A percentile compares a stretch with the other conserved stretches of the same genome.
phyloP scores from a whole-genome alignment of 2,888 invertebrate genomes.

The Cancer borealis region DNA sequence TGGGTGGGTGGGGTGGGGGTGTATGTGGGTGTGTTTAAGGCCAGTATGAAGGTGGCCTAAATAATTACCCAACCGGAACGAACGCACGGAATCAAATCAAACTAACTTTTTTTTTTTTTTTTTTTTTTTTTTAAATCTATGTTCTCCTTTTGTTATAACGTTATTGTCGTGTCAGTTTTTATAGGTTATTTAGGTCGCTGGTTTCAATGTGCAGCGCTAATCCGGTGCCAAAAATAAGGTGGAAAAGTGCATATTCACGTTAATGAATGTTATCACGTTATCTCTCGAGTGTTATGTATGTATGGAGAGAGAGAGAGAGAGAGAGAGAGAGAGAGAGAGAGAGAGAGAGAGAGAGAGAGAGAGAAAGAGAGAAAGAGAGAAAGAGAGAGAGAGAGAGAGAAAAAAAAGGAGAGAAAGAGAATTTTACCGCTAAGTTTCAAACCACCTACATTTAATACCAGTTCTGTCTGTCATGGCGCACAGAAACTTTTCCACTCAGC shows the following conservation, averaged over 20 bases:
- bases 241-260: neutral
- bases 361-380: slow-evolving; percentile 18
- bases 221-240: neutral
- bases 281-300: neutral
- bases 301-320: slow-evolving; percentile 35
- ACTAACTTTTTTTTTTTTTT: too few relatives aligned
- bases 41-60: neutral
- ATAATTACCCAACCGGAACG: neutral
- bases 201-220: neutral
- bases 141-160: neutral
- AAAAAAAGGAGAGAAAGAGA: neutral
- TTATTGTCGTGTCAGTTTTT: neutral
- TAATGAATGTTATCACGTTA: slow-evolving; percentile 5
- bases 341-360: slow-evolving; percentile 42
- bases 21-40: slow-evolving; percentile 1
- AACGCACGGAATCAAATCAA: neutral
- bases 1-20: neutral
- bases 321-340: slow-evolving; percentile 44
- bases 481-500: too few relatives aligned
- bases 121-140: neutral
- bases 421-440: too few relatives aligned
- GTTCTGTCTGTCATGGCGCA: too few relatives aligned
- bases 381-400: slow-evolving; percentile 23
- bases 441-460: too few relatives aligned
- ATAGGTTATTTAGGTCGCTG: neutral